Evolutionary conservation across 2,888 invertebrate species (phyloP), one percentile per base, ranked within the genome.

Genomic region (Glomeris marginata): DNA sequence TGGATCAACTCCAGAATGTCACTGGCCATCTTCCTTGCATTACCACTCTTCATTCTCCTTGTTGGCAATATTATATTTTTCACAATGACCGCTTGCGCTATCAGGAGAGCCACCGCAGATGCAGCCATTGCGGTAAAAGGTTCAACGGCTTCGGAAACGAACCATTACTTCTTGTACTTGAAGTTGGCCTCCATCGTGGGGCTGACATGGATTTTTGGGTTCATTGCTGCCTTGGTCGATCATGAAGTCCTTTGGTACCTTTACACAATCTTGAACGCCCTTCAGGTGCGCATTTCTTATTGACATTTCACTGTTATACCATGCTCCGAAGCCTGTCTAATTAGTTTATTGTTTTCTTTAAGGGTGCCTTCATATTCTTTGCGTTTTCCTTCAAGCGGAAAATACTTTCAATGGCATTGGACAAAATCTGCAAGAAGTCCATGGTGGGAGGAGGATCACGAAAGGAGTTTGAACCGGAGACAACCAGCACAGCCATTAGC

Each of bases 321-420:
- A 28, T 28, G 8, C 8, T 28, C 28, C 28, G 4, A 18, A 54
- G 55, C 0, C 57, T 63, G 3, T 58, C 4, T 5, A 28, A 28
- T 8, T 28, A 28, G 28, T 5, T 5, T 28, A 3, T 28, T 28
- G 28, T 28, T 28, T 28, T 28, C 28, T 28, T 28, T 3, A 71
- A 72, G 59, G 72, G 72, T 2, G 59, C 70, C 18, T 72, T 71
- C 59, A 70, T 72, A 47, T 70, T 72, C 57, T 55, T 69, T 4
- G 69, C 69, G 1, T 72, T 72, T 60, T 68, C 71, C 49, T 50
- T 40, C 41, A 50, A 50, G n/a, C 21, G 2, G 10, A 50, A 28
- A 13, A 38, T 45, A 4, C n/a, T 45, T 2, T 28, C 16, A 4
- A 21, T 37, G 45, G 8, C 8, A 21, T 20, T 37, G 22, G 46